A percentile compares a stretch with the other conserved stretches of the same genome.
These are phyloP conservation scores for Orchesellides sinensis DNA, from an alignment of 2,888 invertebrate genomes.

Conservation along the genomic window DNA sequence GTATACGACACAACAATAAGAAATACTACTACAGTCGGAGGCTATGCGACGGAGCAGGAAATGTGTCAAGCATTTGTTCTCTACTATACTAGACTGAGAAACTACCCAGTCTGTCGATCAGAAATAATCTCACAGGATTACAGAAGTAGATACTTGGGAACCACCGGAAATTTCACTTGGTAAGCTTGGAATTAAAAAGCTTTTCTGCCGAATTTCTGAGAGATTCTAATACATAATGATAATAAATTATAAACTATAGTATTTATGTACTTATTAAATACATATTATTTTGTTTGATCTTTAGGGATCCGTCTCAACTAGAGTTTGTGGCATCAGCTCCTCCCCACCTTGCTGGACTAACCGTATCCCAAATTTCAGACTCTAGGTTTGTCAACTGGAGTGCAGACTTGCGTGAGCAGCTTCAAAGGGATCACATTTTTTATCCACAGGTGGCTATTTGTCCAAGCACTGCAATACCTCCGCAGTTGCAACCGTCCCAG, in stretches of 20 bases:
- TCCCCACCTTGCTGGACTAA: slow-evolving; percentile 3
- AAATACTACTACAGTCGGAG: neutral
- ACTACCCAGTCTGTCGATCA: slow-evolving; percentile 6
- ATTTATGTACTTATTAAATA: neutral
- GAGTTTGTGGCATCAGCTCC: slow-evolving; percentile 8
- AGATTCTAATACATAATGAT: neutral
- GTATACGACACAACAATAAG: neutral
- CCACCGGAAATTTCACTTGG: slow-evolving; percentile 15
- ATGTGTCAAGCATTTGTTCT: slow-evolving; percentile 24
- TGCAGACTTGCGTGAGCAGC: neutral
- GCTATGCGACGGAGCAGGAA: slow-evolving; percentile 9
- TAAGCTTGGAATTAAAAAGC: neutral
- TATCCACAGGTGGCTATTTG: slow-evolving; percentile 10
- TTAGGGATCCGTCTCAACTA: neutral
- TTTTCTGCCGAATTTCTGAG: too few species aligned
- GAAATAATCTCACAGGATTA: neutral
- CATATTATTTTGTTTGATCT: neutral
- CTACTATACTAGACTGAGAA: neutral
- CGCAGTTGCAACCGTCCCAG: too few species aligned
- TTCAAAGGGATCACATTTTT: slow-evolving; percentile 23
- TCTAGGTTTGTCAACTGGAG: slow-evolving; percentile 22
- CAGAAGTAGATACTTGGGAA: neutral
- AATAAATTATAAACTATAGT: neutral
- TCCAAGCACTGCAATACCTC: too few species aligned
- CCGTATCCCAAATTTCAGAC: slow-evolving; percentile 15